Evolutionary conservation across 1,140 invertebrate genomes (phyloP).

Genomic region (Drosophila parabipectinata): DNA sequence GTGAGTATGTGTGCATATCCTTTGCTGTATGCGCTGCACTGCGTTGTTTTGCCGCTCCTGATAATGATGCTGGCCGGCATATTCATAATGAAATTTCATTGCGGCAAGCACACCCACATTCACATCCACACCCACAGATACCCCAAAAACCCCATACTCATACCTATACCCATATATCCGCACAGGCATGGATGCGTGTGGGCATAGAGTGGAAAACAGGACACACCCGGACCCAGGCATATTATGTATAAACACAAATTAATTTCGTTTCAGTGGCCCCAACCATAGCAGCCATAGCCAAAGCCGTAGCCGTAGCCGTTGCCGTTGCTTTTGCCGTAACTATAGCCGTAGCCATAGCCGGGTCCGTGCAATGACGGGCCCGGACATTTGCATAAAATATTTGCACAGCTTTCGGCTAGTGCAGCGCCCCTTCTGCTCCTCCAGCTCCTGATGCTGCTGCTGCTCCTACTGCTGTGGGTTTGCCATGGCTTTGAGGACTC

Average conservation of each 20-base stretch:
- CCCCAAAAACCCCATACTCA: background rate
- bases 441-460: conserved; percentile 4
- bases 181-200: conserved; percentile 38
- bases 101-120: conserved; percentile 60
- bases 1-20: conserved; percentile 60
- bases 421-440: conserved; percentile 57
- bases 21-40: conserved; percentile 70
- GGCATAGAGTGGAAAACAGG: conserved; percentile 55
- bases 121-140: background rate
- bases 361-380: conserved; percentile 69
- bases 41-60: conserved; percentile 79
- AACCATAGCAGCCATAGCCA: conserved; percentile 68
- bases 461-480: conserved; percentile 38
- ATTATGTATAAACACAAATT: conserved; percentile 84
- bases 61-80: conserved; percentile 80
- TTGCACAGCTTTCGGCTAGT: conserved; percentile 81
- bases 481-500: conserved; percentile 62
- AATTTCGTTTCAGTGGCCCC: conserved; percentile 83
- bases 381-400: conserved; percentile 84
- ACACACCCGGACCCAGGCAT: conserved; percentile 65
- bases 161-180: background rate
- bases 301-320: conserved; percentile 25
- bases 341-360: conserved; percentile 35
- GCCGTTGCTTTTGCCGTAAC: conserved; percentile 21
- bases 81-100: conserved; percentile 81